Evolutionary conservation across 1,140 invertebrate species (phyloP).

Genomic region (Batillaria attramentaria): DNA sequence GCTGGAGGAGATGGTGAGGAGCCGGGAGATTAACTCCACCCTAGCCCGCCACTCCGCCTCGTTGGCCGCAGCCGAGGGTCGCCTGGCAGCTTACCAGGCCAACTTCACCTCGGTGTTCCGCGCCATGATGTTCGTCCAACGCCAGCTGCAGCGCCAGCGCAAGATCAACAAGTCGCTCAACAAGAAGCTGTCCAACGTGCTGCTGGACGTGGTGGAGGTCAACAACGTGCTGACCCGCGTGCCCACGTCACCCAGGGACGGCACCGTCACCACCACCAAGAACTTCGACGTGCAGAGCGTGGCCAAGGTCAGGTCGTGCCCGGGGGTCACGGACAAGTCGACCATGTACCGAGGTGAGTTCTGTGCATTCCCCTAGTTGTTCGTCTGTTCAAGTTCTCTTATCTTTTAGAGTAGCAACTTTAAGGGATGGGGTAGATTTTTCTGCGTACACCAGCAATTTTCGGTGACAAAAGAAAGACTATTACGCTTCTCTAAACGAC

Average conservation of each 20-base stretch:
- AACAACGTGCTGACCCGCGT: constrained; percentile 61
- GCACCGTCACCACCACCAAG: constrained; percentile 26
- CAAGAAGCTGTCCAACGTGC: constrained; percentile 63
- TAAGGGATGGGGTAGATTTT: no score
- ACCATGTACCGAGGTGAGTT: constrained; percentile 56
- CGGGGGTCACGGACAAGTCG: constrained; percentile 41
- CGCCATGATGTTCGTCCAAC: constrained; percentile 59
- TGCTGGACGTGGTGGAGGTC: constrained; percentile 65
- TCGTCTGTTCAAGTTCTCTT: no score
- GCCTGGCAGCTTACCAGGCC: constrained; percentile 48
- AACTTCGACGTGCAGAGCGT: constrained; percentile 60
- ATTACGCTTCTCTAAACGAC: no score
- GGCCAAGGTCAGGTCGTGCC: constrained; percentile 48
- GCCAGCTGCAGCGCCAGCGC: constrained; percentile 51
- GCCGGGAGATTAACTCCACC: constrained; percentile 57
- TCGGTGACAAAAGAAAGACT: no score
- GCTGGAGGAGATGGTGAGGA: constrained; percentile 58
- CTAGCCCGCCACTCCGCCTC: constrained; percentile 55
- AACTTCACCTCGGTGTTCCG: constrained; percentile 61
- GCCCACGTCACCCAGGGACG: constrained; percentile 19
- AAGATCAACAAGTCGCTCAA: constrained; percentile 58
- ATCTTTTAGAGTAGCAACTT: no score
- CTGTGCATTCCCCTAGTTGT: background rate
- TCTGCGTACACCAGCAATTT: no score
- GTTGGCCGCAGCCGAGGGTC: constrained; percentile 47